Conservation (phyloP, 35 echinoderm and acorn worm genomes). For the Eucidaris tribuloides region DNA sequence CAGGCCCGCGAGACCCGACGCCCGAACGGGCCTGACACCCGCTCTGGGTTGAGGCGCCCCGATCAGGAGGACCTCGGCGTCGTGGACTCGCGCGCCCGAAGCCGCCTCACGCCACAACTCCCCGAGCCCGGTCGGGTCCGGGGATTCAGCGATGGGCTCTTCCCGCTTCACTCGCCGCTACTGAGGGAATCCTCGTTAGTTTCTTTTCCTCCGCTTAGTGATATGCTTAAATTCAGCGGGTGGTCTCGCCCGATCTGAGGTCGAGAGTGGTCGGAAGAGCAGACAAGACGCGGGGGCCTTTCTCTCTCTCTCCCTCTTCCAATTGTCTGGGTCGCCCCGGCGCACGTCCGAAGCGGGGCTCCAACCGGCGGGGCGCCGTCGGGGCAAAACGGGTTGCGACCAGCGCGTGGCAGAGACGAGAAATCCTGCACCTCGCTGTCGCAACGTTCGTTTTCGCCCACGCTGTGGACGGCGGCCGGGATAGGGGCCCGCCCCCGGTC, state of each 20-base stretch:
- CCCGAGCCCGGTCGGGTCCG: conserved; percentile 6
- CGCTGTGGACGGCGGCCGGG: no score
- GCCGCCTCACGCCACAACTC: conserved; percentile 63
- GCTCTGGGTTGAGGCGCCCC: conserved; percentile 48
- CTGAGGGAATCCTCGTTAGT: conserved; percentile 78
- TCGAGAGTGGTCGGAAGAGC: background rate
- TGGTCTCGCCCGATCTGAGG: conserved; percentile 73
- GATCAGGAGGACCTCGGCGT: conserved; percentile 49
- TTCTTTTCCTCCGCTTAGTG: conserved; percentile 84
- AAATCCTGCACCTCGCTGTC: background rate
- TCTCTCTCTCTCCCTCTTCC: background rate
- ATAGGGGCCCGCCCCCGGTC: background rate
- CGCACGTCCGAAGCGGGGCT: no score
- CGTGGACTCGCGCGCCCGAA: background rate
- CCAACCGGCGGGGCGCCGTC: background rate
- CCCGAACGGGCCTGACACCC: conserved; percentile 47
- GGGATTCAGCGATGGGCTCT: no score
- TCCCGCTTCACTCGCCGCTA: no score
- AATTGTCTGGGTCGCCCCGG: background rate
- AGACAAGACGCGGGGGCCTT: background rate
- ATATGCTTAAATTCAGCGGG: conserved; percentile 81
- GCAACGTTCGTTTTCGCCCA: background rate
- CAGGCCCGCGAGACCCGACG: conserved; percentile 7
- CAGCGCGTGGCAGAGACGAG: background rate
- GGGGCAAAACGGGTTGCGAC: background rate